phyloP scores from a whole-genome alignment of 2,797 vertebrate genomes.

The Thunnus albacares region DNA sequence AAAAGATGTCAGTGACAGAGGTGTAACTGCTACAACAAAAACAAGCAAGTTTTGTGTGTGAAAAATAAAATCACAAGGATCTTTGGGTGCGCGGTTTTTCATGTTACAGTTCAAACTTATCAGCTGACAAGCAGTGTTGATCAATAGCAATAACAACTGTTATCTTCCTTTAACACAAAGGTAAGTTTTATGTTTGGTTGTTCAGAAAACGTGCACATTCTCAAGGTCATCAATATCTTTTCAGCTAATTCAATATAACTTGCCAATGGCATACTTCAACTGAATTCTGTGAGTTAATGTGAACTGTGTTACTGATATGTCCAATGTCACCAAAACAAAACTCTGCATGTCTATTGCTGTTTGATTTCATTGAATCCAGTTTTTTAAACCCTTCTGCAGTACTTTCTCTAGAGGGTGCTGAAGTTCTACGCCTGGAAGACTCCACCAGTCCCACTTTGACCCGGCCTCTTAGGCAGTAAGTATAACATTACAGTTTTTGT shows the following conservation, averaged over 20 bases:
- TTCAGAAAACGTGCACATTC: not conserved
- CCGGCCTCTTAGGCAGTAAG: not conserved
- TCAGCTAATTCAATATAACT: not conserved
- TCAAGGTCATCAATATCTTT: not conserved
- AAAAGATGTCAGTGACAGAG: not conserved
- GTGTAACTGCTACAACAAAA: no score
- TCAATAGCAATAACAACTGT: no score
- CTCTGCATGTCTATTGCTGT: not conserved
- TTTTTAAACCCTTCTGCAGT: not conserved
- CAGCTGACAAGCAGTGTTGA: not conserved
- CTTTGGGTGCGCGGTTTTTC: not conserved
- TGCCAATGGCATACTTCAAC: not conserved
- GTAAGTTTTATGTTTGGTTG: not conserved
- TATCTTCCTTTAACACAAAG: no score
- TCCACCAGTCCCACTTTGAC: not conserved
- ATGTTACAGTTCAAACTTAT: not conserved
- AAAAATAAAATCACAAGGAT: not conserved
- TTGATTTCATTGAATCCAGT: not conserved
- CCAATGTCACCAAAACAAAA: not conserved
- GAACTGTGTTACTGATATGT: not conserved
- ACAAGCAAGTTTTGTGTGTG: not conserved
- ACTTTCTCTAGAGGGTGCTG: conserved; percentile 66
- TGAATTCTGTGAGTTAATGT: conserved; percentile 6
- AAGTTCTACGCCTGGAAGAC: conserved; percentile 13
- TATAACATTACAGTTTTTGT: not conserved